A percentile compares a stretch with the other conserved stretches of the same genome.
These are phyloP conservation scores for Diadophis punctatus DNA, from an alignment of 2,113 vertebrate genomes.

Conservation along the genomic window DNA sequence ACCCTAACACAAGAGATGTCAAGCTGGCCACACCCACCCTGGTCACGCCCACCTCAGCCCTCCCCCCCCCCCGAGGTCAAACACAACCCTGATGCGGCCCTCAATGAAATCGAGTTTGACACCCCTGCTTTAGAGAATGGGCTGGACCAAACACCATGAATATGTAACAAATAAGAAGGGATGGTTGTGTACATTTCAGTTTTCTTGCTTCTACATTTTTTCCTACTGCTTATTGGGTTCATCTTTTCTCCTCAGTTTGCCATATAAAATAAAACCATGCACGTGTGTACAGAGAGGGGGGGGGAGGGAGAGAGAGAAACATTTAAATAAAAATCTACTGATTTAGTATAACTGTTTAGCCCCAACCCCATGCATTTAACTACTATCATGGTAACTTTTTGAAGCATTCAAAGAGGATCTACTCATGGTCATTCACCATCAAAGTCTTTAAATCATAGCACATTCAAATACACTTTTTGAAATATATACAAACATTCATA, in stretches of 20 bases:
- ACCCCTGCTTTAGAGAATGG: not conserved
- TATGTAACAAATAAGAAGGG: fast-evolving
- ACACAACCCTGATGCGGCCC: no score
- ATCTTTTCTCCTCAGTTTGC: not conserved
- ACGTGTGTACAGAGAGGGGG: not conserved
- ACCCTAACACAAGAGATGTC: no score
- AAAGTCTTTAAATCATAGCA: no score
- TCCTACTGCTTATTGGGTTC: not conserved
- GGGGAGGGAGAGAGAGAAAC: no score
- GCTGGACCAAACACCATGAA: fast-evolving
- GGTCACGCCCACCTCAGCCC: no score
- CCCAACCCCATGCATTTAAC: not conserved
- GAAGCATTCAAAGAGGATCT: not conserved
- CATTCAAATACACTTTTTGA: no score
- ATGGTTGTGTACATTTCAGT: not conserved
- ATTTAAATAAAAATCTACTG: not conserved
- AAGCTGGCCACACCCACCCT: no score
- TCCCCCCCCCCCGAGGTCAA: no score
- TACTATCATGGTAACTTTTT: not conserved
- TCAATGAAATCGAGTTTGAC: no score
- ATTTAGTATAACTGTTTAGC: not conserved
- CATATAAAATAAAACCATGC: not conserved
- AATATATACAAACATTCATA: not conserved
- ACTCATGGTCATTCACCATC: not conserved
- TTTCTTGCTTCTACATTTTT: not conserved